Evolutionary conservation across 2,113 vertebrate species (phyloP).

Genomic region (Eupsittula cactorum): DNA sequence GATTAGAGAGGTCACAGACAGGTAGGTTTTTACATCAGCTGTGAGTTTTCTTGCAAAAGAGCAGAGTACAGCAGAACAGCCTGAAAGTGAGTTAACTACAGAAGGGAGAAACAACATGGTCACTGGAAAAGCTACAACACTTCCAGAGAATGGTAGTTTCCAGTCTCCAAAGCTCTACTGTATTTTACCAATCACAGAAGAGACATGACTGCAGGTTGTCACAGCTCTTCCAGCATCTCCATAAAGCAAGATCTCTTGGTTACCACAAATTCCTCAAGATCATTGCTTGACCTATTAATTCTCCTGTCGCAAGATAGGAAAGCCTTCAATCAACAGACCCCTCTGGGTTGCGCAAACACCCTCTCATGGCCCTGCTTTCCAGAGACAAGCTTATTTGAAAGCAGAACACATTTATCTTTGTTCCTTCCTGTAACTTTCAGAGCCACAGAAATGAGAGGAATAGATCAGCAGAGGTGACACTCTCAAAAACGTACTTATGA

Average conservation of each 20-base stretch:
- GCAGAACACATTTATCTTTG: neutral
- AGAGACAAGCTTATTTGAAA: neutral
- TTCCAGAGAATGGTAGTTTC: neutral
- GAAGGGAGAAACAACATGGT: neutral
- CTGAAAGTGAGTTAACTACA: neutral
- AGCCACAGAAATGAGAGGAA: neutral
- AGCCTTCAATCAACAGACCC: neutral
- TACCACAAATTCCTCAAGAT: neutral
- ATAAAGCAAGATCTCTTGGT: neutral
- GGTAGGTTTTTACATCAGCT: neutral
- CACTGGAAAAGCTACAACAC: neutral
- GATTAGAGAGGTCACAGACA: neutral
- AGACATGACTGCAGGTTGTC: neutral
- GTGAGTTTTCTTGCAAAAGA: neutral
- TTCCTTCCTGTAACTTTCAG: neutral
- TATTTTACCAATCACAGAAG: neutral
- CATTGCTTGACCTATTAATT: neutral
- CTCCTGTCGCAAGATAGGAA: fast-evolving
- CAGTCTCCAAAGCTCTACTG: neutral
- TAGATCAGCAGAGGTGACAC: neutral
- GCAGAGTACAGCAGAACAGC: neutral
- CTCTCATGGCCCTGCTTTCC: neutral
- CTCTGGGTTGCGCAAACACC: neutral
- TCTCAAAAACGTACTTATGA: neutral
- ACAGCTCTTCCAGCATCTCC: neutral